These are phyloP conservation scores for Nemapogon koenigi DNA, from an alignment of 2,888 invertebrate species.

Conservation along the genomic window DNA sequence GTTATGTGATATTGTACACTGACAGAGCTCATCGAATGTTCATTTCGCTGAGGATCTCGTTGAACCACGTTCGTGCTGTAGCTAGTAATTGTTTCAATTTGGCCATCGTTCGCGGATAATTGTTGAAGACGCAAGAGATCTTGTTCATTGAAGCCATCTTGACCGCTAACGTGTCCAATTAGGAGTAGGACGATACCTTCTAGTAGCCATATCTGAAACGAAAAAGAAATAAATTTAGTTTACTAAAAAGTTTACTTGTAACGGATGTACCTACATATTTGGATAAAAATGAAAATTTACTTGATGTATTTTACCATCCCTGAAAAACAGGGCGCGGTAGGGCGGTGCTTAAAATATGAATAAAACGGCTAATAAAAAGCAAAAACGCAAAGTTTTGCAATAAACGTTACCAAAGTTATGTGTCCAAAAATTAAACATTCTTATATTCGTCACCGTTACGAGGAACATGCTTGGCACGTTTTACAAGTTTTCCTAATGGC, in stretches of 20 bases:
- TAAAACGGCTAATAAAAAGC: too few relatives aligned
- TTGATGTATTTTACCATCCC: too few relatives aligned
- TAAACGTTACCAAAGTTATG: too few relatives aligned
- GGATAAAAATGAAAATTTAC: too few relatives aligned
- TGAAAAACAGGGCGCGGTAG: too few relatives aligned
- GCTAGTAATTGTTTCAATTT: constrained; percentile 33
- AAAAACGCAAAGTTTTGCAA: too few relatives aligned
- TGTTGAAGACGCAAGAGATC: constrained; percentile 43
- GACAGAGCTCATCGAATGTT: constrained; percentile 35
- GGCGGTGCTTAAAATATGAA: too few relatives aligned
- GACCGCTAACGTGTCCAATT: constrained; percentile 33
- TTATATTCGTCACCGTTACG: too few relatives aligned
- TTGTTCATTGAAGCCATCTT: constrained; percentile 46
- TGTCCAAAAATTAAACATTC: too few relatives aligned
- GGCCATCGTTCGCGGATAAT: constrained; percentile 35
- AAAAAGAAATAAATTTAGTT: constrained; percentile 18
- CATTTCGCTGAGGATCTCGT: constrained; percentile 30
- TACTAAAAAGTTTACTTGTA: background rate
- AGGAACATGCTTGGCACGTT: too few relatives aligned
- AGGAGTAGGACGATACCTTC: constrained; percentile 39
- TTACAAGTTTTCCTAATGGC: too few relatives aligned
- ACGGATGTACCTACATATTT: too few relatives aligned
- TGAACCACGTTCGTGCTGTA: constrained; percentile 39
- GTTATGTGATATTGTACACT: constrained; percentile 36
- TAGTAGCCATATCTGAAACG: constrained; percentile 57